Evolutionary conservation across 2,888 invertebrate genomes (phyloP).

Genomic region (Zootermopsis nevadensis): DNA sequence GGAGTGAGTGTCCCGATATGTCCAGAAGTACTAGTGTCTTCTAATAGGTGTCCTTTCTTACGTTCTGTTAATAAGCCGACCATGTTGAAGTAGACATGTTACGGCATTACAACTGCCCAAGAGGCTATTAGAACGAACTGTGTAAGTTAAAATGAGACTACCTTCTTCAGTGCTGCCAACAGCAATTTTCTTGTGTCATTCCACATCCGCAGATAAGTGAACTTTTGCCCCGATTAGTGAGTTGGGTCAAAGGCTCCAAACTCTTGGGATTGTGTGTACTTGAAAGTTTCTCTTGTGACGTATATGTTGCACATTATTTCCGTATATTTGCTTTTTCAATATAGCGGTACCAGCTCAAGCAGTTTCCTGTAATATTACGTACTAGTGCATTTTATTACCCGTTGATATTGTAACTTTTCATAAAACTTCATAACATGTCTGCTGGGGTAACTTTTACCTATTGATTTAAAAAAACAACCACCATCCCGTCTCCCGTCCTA

Average conservation of each 20-base stretch:
- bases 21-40: too few relatives aligned
- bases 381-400: constrained; percentile 38
- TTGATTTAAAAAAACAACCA: constrained; percentile 27
- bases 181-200: too few relatives aligned
- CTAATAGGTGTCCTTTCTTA: too few relatives aligned
- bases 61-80: too few relatives aligned
- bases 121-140: too few relatives aligned
- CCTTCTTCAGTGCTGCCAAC: too few relatives aligned
- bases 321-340: constrained; percentile 41
- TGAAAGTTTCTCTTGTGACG: neutral
- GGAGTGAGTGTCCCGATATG: too few relatives aligned
- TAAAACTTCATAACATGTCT: constrained; percentile 35
- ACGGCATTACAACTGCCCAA: too few relatives aligned
- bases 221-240: too few relatives aligned
- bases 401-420: constrained; percentile 41
- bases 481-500: neutral
- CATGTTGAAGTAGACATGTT: too few relatives aligned
- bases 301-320: constrained; percentile 18
- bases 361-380: constrained; percentile 28
- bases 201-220: too few relatives aligned
- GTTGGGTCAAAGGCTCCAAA: neutral
- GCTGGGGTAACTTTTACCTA: constrained; percentile 21
- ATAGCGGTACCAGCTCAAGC: neutral
- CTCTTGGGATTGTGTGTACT: neutral
- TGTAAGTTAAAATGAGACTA: too few relatives aligned